phyloP scores from a whole-genome alignment of 1,140 invertebrate genomes.

The Zophobas morio region DNA sequence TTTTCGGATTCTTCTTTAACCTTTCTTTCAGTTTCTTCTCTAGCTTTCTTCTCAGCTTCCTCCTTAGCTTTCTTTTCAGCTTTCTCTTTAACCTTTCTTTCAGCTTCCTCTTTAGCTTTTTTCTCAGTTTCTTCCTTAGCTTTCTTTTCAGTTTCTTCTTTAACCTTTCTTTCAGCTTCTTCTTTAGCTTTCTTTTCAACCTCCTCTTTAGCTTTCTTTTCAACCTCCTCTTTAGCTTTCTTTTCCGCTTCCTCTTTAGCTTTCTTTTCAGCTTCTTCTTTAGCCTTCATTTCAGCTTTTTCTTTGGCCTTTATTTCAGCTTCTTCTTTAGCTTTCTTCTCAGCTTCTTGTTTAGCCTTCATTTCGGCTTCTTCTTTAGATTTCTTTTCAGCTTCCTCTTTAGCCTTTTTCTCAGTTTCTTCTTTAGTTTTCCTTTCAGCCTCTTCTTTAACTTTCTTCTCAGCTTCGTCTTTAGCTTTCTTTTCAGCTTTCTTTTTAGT shows the following conservation, averaged over 20 bases:
- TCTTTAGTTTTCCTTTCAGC: slow-evolving; percentile 47
- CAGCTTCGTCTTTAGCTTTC: slow-evolving; percentile 46
- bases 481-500: slow-evolving; percentile 41
- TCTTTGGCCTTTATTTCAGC: slow-evolving; percentile 55
- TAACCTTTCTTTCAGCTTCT: slow-evolving; percentile 60
- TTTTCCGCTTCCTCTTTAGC: slow-evolving; percentile 65
- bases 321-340: slow-evolving; percentile 57
- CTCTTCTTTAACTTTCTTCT: slow-evolving; percentile 50
- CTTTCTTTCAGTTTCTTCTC: slow-evolving; percentile 33
- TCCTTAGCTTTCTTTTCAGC: slow-evolving; percentile 61
- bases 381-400: slow-evolving; percentile 55
- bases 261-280: slow-evolving; percentile 59
- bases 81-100: slow-evolving; percentile 51
- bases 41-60: slow-evolving; percentile 60
- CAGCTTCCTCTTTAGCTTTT: slow-evolving; percentile 55
- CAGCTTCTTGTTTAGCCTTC: slow-evolving; percentile 53
- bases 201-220: slow-evolving; percentile 64
- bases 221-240: slow-evolving; percentile 64
- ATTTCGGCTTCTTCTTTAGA: slow-evolving; percentile 54
- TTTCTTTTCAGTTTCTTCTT: slow-evolving; percentile 59
- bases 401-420: slow-evolving; percentile 55
- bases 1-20: slow-evolving; percentile 56
- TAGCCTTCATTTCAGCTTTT: slow-evolving; percentile 56
- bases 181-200: slow-evolving; percentile 62
- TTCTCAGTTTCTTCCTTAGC: slow-evolving; percentile 58